Evolutionary conservation across 2,797 vertebrate genomes (phyloP).

Genomic region (Cercopithecus diana): DNA sequence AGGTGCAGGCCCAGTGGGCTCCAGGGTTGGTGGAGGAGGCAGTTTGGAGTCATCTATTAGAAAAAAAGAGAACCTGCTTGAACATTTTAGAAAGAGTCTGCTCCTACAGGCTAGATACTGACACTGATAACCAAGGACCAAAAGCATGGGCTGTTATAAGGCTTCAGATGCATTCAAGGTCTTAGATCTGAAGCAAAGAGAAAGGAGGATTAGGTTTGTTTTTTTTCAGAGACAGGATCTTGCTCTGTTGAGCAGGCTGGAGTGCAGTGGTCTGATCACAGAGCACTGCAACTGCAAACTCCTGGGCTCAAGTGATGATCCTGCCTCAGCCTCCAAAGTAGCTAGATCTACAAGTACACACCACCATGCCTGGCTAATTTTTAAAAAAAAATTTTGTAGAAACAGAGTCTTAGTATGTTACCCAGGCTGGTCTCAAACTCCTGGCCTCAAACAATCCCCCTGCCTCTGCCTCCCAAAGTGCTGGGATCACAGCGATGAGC

Average conservation of each 20-base stretch:
- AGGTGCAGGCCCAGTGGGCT: conserved; percentile 93
- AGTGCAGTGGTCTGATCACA: not conserved
- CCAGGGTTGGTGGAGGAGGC: conserved; percentile 93
- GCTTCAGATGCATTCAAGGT: not conserved
- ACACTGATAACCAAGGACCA: not conserved
- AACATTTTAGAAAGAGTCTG: conserved; percentile 78
- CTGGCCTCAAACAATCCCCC: not conserved
- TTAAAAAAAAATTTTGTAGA: not conserved
- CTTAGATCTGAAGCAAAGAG: not conserved
- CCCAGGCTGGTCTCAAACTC: not conserved
- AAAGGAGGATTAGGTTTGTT: not conserved
- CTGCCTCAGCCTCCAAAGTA: not conserved
- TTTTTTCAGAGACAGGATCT: not conserved
- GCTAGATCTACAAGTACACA: not conserved
- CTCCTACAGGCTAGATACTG: conserved; percentile 6
- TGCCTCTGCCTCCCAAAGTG: not conserved
- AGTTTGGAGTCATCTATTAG: conserved; percentile 93
- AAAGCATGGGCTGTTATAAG: not conserved
- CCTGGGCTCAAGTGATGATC: not conserved
- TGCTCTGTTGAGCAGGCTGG: not conserved
- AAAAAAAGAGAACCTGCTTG: conserved; percentile 80
- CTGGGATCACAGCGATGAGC: not conserved
- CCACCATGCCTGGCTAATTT: not conserved
- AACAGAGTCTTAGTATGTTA: not conserved
- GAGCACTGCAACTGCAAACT: not conserved